Conservation (phyloP, 2,888 invertebrate genomes). For the Stictocephala bisonia region DNA sequence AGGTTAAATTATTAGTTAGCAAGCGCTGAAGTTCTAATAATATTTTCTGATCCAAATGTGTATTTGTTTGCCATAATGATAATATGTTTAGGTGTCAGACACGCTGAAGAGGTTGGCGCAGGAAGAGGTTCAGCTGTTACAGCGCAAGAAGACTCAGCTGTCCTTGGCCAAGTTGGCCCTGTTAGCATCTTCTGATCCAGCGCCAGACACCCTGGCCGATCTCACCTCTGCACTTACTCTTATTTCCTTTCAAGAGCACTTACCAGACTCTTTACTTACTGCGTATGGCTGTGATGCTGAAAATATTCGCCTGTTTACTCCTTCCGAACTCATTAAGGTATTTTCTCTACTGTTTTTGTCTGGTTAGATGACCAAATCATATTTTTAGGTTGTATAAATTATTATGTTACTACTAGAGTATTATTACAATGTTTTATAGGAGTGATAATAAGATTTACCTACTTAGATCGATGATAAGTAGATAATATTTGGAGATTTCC, state of each 20-base stretch:
- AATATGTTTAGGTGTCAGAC: conserved; percentile 74
- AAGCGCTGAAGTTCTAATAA: no score
- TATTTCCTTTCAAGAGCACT: conserved; percentile 80
- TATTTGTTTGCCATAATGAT: no score
- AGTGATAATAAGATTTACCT: no score
- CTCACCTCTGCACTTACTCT: conserved; percentile 74
- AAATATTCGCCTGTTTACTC: conserved; percentile 76
- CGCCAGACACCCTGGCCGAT: conserved; percentile 66
- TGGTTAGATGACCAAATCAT: neutral
- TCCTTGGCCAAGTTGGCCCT: conserved; percentile 85
- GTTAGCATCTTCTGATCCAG: conserved; percentile 66
- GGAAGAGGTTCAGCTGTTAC: conserved; percentile 66
- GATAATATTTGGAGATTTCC: no score
- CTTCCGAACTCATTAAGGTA: conserved; percentile 84
- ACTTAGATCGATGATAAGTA: no score
- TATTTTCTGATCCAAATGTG: no score
- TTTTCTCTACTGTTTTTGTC: conserved; percentile 55
- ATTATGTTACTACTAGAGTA: no score
- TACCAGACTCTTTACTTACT: conserved; percentile 78
- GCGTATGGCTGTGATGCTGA: conserved; percentile 78
- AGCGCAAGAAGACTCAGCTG: conserved; percentile 62
- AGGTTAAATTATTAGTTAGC: no score
- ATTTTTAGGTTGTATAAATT: neutral
- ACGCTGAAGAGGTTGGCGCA: conserved; percentile 73
- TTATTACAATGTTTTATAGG: no score